Base-by-base conservation (phyloP, 1,140 invertebrate species). In the Lamellibrachia luymesi region DNA sequence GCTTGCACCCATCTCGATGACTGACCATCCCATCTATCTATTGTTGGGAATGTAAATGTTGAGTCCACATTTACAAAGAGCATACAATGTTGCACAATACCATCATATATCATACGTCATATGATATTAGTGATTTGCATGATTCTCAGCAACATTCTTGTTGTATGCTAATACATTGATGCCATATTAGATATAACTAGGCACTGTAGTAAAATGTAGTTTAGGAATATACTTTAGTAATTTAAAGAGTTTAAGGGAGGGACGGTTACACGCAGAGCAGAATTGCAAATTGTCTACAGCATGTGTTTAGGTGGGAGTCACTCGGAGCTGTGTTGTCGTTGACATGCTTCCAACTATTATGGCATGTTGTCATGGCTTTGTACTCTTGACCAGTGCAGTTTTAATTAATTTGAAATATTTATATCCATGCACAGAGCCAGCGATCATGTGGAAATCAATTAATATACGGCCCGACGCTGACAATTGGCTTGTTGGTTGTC, bases 361-460 rank as follows among this genome's bases (percentile, higher is more conserved):
- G 64, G 64, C 64, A 22, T 80, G 64, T 80, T 80, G 64, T 80
- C 64, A 80, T 80, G 64, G 64, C 64, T 80, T 80, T 80, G 64
- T 80, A 80, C 64, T 80, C 64, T 80, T 80, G 64, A 80, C 64
- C 64, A 80, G 64, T 80, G 64, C 64, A 22, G 25, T 22, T 80
- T 80, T 80, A 80, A 80, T 80, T 80, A 80, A 80, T 80, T 80
- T 80, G 64, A 80, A 80, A 80, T 80, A 80, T 80, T 80, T 80
- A 80, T 80, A 80, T 80, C 64, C 64, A 80, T 17, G 64, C 64
- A 80, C 64, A 80, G 64, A 22, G 25, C 64, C 4, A 22, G 64
- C 64, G 25, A 22, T 22, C 64, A 22, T 80, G 64, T 80, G 64
- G 64, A 80, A 80, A 80, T 80, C 64, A 80, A 80, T 80, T 80